Conservation (phyloP, 2,797 vertebrate genomes). For the Lepus oiostolus region DNA sequence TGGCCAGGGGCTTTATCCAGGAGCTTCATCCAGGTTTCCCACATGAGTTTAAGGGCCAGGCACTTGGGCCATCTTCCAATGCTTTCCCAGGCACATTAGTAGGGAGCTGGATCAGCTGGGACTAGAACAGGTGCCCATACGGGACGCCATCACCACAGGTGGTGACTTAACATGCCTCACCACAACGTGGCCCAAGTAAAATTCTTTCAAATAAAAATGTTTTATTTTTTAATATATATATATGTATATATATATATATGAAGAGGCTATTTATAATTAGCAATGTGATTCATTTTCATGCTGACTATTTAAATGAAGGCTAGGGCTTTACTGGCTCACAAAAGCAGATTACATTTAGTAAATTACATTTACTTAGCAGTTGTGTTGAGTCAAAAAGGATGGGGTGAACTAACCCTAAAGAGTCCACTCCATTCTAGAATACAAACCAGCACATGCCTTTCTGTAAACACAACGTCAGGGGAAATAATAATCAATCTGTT, state of each 20-base stretch:
- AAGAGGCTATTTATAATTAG: conserved; percentile 82
- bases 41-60: no score
- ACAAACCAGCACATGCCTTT: conserved; percentile 75
- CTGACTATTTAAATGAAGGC: conserved; percentile 85
- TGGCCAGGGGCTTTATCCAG: no score
- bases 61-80: no score
- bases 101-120: no score
- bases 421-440: conserved; percentile 92
- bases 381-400: conserved; percentile 92
- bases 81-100: no score
- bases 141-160: no score
- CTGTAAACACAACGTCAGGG: conserved; percentile 75
- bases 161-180: no score
- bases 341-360: not conserved
- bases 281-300: conserved; percentile 73
- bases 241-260: not conserved
- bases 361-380: conserved; percentile 86
- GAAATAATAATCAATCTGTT: conserved; percentile 77
- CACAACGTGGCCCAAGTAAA: no score
- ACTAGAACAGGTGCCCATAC: no score
- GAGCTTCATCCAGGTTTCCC: no score
- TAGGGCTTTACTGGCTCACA: conserved; percentile 89
- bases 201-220: conserved; percentile 54
- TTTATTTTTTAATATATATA: not conserved
- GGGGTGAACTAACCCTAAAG: conserved; percentile 92